Evolutionary conservation across 2,797 vertebrate genomes (phyloP), one percentile per base, ranked within the genome.

Genomic region (Enteromius anoplus): DNA sequence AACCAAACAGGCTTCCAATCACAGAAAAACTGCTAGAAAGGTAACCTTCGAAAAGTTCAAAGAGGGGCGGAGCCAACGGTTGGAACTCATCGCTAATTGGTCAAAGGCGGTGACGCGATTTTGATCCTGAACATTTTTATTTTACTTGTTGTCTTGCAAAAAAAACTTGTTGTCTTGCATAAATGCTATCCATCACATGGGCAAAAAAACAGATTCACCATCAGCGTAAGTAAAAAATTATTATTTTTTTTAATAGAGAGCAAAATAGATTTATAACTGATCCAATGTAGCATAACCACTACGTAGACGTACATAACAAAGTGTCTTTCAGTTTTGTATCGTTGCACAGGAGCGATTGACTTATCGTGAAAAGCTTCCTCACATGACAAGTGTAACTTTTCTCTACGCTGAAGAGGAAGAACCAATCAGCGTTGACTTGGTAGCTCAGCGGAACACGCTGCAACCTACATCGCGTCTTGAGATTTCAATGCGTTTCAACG

Each of bases 21-120:
- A 47, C 10, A 47, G 60, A 64, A 73, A 60, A 91, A 92, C 92
- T 91, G 92, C 92, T 89, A 90, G 90, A 87, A 42, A 29, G 29
- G 42, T 26, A 19, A 37, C 8, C 9, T 5, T 0, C 26, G 0
- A n/a, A 49, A 49, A 9, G 0, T 64, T 32, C 9, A n/a, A 21
- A 5, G 8, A 8, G 19, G 78, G 49, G 64, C 32, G 49, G 40
- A 47, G 40, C 40, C 40, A 78, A 2, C 17, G 10, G 4, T 11
- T 1, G 1, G 21, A 42, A 65, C 5, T 3, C 0, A 21, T 34
- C 58, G 7, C 9, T 29, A 29, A 62, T 21, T 11, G 75, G 55
- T 62, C 37, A 45, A 53, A 42, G 9, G 17, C 10, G 23, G 23
- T 32, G 69, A 26, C 4, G 60, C 45, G 45, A 1, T 6, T 40